Base-by-base conservation (phyloP, 2,113 vertebrate genomes). In the Platichthys flesus region DNA sequence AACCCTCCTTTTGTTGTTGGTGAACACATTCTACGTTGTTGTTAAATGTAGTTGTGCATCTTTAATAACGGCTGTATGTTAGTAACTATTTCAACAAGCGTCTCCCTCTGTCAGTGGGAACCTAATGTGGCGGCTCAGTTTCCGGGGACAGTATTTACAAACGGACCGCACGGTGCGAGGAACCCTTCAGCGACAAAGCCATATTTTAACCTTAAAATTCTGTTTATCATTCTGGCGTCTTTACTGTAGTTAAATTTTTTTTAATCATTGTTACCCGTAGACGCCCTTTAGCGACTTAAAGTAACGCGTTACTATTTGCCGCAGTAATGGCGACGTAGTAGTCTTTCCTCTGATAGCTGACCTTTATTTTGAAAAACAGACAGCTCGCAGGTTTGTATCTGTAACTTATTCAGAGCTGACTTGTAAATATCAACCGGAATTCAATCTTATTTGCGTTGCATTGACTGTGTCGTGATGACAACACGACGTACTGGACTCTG, bases 61-160 rank as follows among this genome's bases (percentile, higher is more conserved):
- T 42, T 42, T 42, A 42, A 42, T 42, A 42, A 12, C 40, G 0
- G 40, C 40, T 51, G 47, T 51, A 5, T 51, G 47, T 18, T 2
- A 6, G 18, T 18, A 49, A 9, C 47, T 5, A 31, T 31, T 31
- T 31, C 31, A 2, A 31, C 31, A 31, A 31, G 18, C 20, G 15
- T 55, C 2, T 20, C 51, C 9, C 49, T 20, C 49, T 20, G 15
- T 51, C 24, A 21, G 56, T 47, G 0, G 90, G 84, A 88, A 84
- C 80, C 0, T 0, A 5, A 10, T 60, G 51, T 6, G 0, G 37
- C 8, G 9, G 0, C 14, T 56, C 7, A 2, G 85, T 92, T 92
- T 82, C 78, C 2, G 65, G 65, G 91, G 89, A 88, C 67, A 1
- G 5, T 69, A 64, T 84, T 79, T 9, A 26, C 4, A 0, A 18